Evolutionary conservation across 1,140 invertebrate species (phyloP).

Genomic region (Drosophila miranda): DNA sequence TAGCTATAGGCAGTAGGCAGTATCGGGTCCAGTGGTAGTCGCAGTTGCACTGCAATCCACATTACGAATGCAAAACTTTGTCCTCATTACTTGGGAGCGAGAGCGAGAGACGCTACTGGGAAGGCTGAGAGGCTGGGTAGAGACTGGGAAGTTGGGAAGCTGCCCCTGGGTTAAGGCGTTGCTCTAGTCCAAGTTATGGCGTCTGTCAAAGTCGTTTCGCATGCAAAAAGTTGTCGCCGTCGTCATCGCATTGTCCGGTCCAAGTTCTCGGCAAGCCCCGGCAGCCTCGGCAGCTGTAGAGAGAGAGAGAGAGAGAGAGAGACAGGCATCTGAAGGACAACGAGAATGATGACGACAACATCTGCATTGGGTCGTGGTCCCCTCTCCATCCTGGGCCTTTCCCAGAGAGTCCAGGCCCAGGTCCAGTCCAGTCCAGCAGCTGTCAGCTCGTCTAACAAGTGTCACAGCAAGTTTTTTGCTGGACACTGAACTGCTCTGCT

Average conservation of each 20-base stretch:
- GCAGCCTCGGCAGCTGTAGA: conserved; percentile 57
- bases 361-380: conserved; percentile 65
- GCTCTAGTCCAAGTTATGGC: conserved; percentile 75
- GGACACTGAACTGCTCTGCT: conserved; percentile 41
- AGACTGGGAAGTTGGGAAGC: conserved; percentile 24
- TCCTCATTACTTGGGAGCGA: conserved; percentile 68
- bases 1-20: conserved; percentile 14
- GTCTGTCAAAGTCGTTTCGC: conserved; percentile 76
- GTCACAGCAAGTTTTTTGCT: conserved; percentile 72
- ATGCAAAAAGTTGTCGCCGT: conserved; percentile 68
- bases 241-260: conserved; percentile 54
- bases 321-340: conserved; percentile 63
- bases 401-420: conserved; percentile 11
- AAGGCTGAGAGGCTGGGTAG: no score
- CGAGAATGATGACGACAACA: conserved; percentile 67
- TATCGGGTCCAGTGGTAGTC: conserved; percentile 16
- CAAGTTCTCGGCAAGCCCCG: conserved; percentile 36
- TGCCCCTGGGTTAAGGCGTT: conserved; percentile 77
- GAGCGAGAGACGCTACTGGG: not conserved
- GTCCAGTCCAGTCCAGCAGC: conserved; percentile 61
- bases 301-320: no score
- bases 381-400: conserved; percentile 20
- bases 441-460: conserved; percentile 78
- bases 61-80: conserved; percentile 79
- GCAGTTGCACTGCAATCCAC: conserved; percentile 44